Conservation (phyloP, 2,797 vertebrate genomes). For the Ceryle rudis region DNA sequence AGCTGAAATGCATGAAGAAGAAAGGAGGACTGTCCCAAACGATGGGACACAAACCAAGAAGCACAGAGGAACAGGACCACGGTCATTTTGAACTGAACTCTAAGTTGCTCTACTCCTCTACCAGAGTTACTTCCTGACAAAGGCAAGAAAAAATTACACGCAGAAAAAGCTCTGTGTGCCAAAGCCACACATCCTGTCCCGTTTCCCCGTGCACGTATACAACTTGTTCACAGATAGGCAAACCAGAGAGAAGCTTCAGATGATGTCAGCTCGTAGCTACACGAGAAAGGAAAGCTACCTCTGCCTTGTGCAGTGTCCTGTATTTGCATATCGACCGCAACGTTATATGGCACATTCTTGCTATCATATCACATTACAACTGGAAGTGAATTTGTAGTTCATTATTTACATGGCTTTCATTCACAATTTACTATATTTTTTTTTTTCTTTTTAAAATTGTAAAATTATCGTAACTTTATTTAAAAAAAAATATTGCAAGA, state of each 20-base stretch:
- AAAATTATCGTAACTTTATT: not conserved
- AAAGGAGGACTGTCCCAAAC: not conserved
- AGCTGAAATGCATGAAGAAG: not conserved
- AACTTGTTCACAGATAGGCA: not conserved
- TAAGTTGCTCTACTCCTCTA: not conserved
- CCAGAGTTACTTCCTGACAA: not conserved
- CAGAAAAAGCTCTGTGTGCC: not conserved
- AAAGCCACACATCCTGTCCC: not conserved
- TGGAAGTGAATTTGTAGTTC: not conserved
- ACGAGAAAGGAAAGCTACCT: not conserved
- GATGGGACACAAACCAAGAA: not conserved
- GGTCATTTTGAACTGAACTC: not conserved
- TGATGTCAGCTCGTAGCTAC: not conserved
- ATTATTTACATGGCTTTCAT: not conserved
- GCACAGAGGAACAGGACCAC: not conserved
- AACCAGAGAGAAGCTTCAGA: not conserved
- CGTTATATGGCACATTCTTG: not conserved
- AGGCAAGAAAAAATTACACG: not conserved
- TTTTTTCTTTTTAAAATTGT: not conserved
- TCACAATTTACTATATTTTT: not conserved
- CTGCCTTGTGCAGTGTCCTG: not conserved
- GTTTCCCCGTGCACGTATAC: accelerated
- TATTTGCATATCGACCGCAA: not conserved
- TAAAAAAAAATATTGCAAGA: not conserved
- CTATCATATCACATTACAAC: not conserved